Percentiles rank a stretch among this genome's conserved stretches.
Conservation (phyloP, 1,140 invertebrate genomes). For the Maconellicoccus hirsutus region DNA sequence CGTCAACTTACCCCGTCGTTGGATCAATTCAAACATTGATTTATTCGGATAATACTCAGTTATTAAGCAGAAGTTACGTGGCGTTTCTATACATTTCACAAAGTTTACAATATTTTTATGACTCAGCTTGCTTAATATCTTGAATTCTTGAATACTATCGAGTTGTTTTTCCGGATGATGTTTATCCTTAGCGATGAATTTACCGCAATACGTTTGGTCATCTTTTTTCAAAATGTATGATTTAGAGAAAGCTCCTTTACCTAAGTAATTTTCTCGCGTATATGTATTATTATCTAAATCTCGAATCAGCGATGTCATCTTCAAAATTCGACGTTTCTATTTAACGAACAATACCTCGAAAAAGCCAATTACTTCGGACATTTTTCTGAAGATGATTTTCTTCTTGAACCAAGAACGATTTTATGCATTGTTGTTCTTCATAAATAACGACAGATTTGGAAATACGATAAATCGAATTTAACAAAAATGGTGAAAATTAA, state of each 20-base stretch:
- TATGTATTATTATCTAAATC: neutral
- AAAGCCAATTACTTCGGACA: neutral
- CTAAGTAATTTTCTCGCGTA: neutral
- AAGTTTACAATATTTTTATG: slow-evolving; percentile 13
- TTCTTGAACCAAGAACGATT: neutral
- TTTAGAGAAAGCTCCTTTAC: slow-evolving; percentile 5
- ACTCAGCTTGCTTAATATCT: neutral
- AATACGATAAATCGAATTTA: neutral
- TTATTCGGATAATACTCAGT: slow-evolving; percentile 12
- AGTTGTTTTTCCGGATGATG: neutral
- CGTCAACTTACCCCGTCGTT: neutral
- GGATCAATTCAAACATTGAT: slow-evolving; percentile 11
- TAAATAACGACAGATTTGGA: neutral
- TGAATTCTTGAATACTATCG: neutral
- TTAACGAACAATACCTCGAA: too few species aligned
- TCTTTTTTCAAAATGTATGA: slow-evolving; percentile 13
- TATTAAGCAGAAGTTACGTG: neutral
- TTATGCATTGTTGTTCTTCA: neutral
- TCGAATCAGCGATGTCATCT: slow-evolving; percentile 9
- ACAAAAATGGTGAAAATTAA: neutral
- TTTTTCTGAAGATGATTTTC: neutral
- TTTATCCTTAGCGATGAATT: slow-evolving; percentile 11
- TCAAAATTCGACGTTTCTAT: neutral
- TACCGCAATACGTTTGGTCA: neutral
- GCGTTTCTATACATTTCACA: neutral